Base-by-base conservation (phyloP, 2,113 vertebrate genomes). In the Gallinago media region DNA sequence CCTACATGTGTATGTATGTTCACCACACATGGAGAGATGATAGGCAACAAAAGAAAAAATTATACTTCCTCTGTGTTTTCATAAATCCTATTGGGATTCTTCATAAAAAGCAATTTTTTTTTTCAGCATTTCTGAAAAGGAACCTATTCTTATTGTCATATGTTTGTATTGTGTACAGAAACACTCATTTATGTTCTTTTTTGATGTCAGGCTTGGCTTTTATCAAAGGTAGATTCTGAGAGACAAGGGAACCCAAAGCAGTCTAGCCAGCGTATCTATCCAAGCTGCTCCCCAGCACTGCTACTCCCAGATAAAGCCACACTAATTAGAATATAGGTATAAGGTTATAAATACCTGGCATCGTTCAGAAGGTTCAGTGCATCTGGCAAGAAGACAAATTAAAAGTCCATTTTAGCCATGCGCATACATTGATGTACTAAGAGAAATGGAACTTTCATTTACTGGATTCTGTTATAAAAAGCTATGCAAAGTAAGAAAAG, bases 231-330 rank as follows among this genome's bases (percentile, higher is more conserved):
- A 83, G 84, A 70, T 88, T 61, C 3, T 32, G 55, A 49, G 67
- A 77, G 83, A 94, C 75, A 86, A 75, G 79, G 72, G 38, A 79
- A 54, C 15, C 67, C 22, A 65, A 73, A 79, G 87, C 84, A 88
- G 72, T 19, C 46, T n/a, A 66, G 83, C 38, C 88, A 82, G 65
- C 0, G 2, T 14, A 15, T 65, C 61, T 63, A 65, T 59, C 58
- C 83, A 2, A 31, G 26, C 27, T 73, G 83, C 85, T 89, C 72
- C 59, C 77, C 72, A 55, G 63, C 76, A 32, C 77, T 80, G 92
- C 82, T 47, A 1, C 50, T 88, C 72, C 94, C 91, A 92, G 89
- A 62, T 52, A 87, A 56, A 78, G 18, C 66, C 84, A 61, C 8
- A 9, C 56, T 54, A 5, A 89, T 72, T 72, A 65, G 34, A 90